Conservation (phyloP, 2,888 invertebrate genomes). For the Luffia ferchaultella region DNA sequence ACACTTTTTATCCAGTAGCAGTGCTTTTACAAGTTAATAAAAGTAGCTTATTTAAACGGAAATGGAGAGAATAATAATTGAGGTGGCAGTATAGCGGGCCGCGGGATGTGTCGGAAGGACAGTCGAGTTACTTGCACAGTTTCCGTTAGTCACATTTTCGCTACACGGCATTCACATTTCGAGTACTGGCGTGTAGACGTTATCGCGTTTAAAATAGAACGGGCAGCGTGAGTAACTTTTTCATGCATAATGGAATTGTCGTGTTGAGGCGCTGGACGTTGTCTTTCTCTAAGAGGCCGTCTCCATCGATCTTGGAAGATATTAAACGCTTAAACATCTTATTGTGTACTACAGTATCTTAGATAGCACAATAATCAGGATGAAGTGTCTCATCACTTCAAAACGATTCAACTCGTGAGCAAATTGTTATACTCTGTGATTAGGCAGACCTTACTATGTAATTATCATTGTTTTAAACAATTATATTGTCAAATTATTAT, state of each 20-base stretch:
- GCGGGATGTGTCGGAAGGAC: constrained; percentile 43
- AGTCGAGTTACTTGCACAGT: constrained; percentile 57
- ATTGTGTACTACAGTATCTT: too few species aligned
- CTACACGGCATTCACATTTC: constrained; percentile 67
- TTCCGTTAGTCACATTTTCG: constrained; percentile 66
- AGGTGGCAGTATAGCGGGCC: constrained; percentile 18
- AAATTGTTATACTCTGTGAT: too few species aligned
- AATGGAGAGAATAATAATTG: constrained; percentile 11
- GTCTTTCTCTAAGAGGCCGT: too few species aligned
- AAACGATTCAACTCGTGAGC: too few species aligned
- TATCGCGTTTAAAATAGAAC: constrained; percentile 65
- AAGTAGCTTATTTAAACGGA: neutral
- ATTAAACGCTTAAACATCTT: too few species aligned
- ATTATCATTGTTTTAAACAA: too few species aligned
- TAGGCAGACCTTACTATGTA: too few species aligned
- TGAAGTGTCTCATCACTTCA: too few species aligned
- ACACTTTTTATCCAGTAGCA: too few species aligned
- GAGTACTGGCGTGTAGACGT: constrained; percentile 62
- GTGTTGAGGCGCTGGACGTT: constrained; percentile 8
- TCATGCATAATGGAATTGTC: constrained; percentile 57
- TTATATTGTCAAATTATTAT: too few species aligned
- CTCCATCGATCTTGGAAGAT: too few species aligned
- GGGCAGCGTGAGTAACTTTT: constrained; percentile 62
- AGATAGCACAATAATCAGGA: too few species aligned
- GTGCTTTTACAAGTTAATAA: neutral